Conservation (phyloP, 2,113 vertebrate genomes). For the Lycaon pictus region DNA sequence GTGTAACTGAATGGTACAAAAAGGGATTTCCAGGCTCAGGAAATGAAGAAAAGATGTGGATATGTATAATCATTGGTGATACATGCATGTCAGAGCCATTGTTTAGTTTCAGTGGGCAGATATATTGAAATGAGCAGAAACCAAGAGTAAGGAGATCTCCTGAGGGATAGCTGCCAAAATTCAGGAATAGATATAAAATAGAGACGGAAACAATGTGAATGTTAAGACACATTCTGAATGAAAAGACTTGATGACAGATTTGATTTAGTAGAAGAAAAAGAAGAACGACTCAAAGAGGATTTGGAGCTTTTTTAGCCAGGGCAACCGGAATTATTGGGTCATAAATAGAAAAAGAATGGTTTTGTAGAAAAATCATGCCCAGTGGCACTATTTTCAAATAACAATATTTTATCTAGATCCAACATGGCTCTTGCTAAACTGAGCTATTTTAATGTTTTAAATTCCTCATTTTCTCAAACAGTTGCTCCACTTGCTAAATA, state of each 20-base stretch:
- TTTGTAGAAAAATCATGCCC: slow-evolving; percentile 18
- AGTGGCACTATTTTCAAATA: neutral
- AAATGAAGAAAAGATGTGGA: neutral
- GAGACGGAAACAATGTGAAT: neutral
- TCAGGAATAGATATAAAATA: neutral
- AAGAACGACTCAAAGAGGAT: neutral
- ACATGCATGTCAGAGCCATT: neutral
- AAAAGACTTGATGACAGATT: slow-evolving; percentile 42
- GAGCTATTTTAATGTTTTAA: slow-evolving; percentile 57
- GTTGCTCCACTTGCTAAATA: neutral
- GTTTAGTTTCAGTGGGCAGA: neutral
- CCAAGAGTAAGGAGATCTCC: neutral
- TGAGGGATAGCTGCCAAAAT: neutral
- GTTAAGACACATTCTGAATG: neutral
- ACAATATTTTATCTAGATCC: neutral
- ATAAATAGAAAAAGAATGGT: slow-evolving; percentile 3
- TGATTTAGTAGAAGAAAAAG: neutral
- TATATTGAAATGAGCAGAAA: neutral
- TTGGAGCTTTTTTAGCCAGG: neutral
- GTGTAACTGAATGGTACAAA: neutral
- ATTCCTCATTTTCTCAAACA: neutral
- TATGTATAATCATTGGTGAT: neutral
- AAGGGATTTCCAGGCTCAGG: neutral
- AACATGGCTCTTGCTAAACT: neutral
- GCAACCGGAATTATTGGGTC: neutral